Evolutionary conservation across 1,140 invertebrate genomes (phyloP).

Genomic region (Nylanderia fulva): DNA sequence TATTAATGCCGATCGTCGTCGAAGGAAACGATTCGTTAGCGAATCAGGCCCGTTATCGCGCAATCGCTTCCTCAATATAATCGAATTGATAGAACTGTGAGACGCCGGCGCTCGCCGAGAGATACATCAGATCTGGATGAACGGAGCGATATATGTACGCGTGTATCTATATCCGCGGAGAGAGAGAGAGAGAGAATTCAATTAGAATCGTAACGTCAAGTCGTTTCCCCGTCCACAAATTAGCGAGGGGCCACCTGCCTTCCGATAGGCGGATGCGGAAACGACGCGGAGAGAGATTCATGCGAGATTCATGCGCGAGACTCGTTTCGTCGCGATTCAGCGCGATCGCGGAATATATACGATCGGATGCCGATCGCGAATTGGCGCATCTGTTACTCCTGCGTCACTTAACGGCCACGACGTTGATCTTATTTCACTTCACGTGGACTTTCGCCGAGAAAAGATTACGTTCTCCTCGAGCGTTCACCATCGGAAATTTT

Average conservation of each 20-base stretch:
- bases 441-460: not conserved
- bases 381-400: slow-evolving; percentile 61
- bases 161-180: slow-evolving; percentile 2
- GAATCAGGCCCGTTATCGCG: slow-evolving; percentile 57
- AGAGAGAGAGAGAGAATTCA: slow-evolving; percentile 17
- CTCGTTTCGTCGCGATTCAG: slow-evolving; percentile 49
- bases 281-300: slow-evolving; percentile 33
- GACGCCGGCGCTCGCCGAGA: slow-evolving; percentile 20
- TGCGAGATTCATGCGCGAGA: slow-evolving; percentile 45
- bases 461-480: not conserved
- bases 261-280: slow-evolving; percentile 60
- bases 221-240: slow-evolving; percentile 51
- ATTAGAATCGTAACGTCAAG: slow-evolving; percentile 8
- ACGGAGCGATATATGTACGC: not conserved
- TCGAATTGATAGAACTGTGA: slow-evolving; percentile 72
- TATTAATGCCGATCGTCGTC: slow-evolving; percentile 64
- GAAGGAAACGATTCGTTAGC: slow-evolving; percentile 70
- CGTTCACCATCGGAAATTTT: not conserved
- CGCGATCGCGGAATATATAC: slow-evolving; percentile 51
- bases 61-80: slow-evolving; percentile 69
- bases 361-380: slow-evolving; percentile 30
- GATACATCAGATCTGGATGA: slow-evolving; percentile 39
- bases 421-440: slow-evolving; percentile 48
- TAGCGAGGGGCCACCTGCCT: slow-evolving; percentile 37
- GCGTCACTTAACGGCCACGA: slow-evolving; percentile 32